phyloP scores from a whole-genome alignment of 2,797 vertebrate species.

The Cheirogaleus major region DNA sequence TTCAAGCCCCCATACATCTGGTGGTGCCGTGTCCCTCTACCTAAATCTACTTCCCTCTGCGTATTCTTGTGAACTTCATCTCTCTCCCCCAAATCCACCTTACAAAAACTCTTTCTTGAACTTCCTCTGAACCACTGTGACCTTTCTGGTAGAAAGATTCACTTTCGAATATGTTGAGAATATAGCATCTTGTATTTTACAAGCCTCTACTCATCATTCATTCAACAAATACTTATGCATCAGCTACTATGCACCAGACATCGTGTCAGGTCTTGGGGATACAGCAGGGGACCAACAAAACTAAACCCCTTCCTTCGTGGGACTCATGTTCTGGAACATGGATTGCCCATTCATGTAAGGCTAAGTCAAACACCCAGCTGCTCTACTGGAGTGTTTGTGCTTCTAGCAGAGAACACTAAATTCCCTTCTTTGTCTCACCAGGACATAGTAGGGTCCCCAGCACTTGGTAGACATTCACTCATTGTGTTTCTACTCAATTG shows the following conservation, averaged over 20 bases:
- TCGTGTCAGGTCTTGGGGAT: too few species aligned
- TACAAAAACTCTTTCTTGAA: neutral
- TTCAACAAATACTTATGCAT: neutral
- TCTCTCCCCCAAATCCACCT: neutral
- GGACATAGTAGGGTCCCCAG: neutral
- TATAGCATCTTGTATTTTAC: neutral
- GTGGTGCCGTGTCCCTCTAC: neutral
- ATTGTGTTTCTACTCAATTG: neutral
- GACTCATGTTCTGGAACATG: fast-evolving
- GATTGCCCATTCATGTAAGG: neutral
- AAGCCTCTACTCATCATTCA: neutral
- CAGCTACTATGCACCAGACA: neutral
- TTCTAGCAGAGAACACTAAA: neutral
- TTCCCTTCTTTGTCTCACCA: neutral
- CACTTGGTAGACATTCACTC: neutral
- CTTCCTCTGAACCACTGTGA: neutral
- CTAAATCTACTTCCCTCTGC: neutral
- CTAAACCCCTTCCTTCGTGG: neutral
- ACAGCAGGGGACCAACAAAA: neutral
- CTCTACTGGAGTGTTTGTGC: fast-evolving
- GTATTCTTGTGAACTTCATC: neutral
- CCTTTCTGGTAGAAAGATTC: neutral
- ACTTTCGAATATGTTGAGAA: neutral
- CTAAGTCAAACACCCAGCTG: neutral
- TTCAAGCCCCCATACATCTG: neutral